Base-by-base conservation (phyloP, 2,888 invertebrate genomes). In the Sminthurinus aureus region DNA sequence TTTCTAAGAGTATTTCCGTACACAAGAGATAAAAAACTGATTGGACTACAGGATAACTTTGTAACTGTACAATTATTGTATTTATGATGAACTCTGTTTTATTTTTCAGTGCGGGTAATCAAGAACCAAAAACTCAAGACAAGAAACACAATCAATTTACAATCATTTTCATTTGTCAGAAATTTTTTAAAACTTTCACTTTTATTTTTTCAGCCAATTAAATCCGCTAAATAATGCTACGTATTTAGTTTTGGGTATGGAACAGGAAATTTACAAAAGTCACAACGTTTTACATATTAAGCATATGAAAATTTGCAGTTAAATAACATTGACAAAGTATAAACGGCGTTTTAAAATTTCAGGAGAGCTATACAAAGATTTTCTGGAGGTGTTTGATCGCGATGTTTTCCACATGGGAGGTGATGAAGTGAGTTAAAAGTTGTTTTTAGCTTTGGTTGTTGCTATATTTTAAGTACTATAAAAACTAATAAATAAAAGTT, bases 381-480 rank as follows among this genome's bases (percentile, higher is more conserved):
- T 96, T 94, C 91, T 94, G n/a, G 93, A 93, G 0, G 92, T 93
- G 77, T 95, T 95, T 90, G 87, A 89, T 69, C 85, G 88, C 9
- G 89, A 89, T 78, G 76, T 89, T 52, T 89, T 96, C 77, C 96
- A 96, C 89, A 93, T 96, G 93, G 96, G 89, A 11, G 89, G 89
- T 9, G 89, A 89, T 78, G 89, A 89, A 83, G 88, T 89, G 38
- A 38, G 38, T 38, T n/a, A n/a, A n/a, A n/a, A n/a, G n/a, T 13
- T 88, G 86, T 88, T 90, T 94, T 69, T 91, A 91, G 6, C 96
- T 96, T 89, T 96, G 96, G 96, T 95, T 58, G 9, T 9, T 9
- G 15, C 58, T 9, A 58, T 15, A 58, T 58, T 58, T 58, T 58
- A 58, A 12, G 9, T 58, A 12, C 58, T 58, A 9, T 12, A 12